Conservation (phyloP, 2,113 vertebrate species). For the Ovibos moschatus region DNA sequence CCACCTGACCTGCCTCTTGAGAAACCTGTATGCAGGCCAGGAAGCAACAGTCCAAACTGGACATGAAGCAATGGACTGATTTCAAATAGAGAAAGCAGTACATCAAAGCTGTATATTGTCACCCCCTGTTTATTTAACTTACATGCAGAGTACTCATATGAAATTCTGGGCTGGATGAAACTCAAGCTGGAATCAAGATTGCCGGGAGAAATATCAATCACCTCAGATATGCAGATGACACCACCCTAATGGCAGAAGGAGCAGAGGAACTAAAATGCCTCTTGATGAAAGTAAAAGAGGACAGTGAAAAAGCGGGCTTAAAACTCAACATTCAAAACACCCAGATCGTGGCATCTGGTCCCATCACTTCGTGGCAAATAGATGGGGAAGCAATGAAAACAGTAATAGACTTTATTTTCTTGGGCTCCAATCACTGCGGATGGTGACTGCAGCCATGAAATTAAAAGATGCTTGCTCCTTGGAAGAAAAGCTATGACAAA, state of each 20-base stretch:
- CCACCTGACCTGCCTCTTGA: not conserved
- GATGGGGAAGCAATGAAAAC: not conserved
- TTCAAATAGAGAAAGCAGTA: not conserved
- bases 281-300: not conserved
- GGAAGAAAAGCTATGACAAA: not conserved
- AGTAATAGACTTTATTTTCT: not conserved
- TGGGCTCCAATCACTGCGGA: not conserved
- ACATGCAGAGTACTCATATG: not conserved
- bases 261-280: not conserved
- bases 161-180: not conserved
- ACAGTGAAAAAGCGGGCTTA: not conserved
- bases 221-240: not conserved
- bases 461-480: not conserved
- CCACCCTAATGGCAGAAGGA: not conserved
- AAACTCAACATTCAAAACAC: not conserved
- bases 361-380: not conserved
- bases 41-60: not conserved
- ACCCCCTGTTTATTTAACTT: not conserved
- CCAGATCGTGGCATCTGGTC: not conserved
- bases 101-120: not conserved
- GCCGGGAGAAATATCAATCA: not conserved
- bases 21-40: not conserved
- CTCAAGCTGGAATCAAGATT: not conserved
- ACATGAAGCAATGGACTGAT: not conserved
- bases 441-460: not conserved